These are phyloP conservation scores for Carassius gibelio DNA, from an alignment of 2,113 vertebrate species.

Conservation along the genomic window DNA sequence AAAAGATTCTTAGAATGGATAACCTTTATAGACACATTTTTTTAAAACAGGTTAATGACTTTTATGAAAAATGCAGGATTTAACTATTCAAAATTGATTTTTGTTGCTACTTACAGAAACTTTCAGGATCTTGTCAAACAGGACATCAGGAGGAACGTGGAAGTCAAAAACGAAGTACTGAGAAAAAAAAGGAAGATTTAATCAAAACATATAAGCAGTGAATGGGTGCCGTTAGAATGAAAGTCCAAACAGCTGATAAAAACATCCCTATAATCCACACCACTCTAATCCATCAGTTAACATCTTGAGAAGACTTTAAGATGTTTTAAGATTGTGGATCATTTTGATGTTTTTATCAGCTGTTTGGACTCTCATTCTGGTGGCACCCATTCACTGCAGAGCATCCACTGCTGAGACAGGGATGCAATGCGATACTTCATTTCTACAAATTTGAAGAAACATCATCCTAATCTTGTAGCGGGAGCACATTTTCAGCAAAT, in stretches of 20 bases:
- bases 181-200: constrained; percentile 36
- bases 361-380: too few species aligned
- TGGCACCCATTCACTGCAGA: too few species aligned
- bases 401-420: too few species aligned
- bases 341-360: too few species aligned
- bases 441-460: too few species aligned
- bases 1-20: constrained; percentile 98
- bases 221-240: too few species aligned
- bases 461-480: not conserved
- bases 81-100: not conserved
- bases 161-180: constrained; percentile 99
- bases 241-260: too few species aligned
- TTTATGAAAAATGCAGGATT: not conserved
- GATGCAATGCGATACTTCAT: too few species aligned
- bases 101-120: constrained; percentile 87
- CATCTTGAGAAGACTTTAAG: too few species aligned
- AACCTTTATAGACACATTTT: constrained; percentile 74
- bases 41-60: not conserved
- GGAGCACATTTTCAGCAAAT: not conserved
- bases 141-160: constrained; percentile 92
- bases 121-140: constrained; percentile 99
- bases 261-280: too few species aligned
- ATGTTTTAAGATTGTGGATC: not conserved
- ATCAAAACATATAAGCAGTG: not conserved
- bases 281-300: not conserved